Evolutionary conservation across 2,888 invertebrate species (phyloP).

Genomic region (Spatulosminthurus flaviceps): DNA sequence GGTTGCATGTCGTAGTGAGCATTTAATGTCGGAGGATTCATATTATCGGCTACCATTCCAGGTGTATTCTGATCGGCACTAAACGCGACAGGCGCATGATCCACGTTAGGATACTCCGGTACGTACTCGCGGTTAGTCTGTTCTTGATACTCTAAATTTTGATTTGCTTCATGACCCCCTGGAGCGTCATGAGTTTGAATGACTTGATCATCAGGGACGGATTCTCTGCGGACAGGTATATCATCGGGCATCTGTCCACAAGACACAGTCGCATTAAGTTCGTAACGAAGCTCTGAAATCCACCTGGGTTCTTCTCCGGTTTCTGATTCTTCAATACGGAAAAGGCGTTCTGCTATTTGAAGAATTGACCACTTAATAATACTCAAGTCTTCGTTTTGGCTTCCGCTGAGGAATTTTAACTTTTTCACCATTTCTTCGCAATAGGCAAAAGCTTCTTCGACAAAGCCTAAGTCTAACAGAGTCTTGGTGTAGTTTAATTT

Average conservation of each 20-base stretch:
- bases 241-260: constrained; percentile 13
- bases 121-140: background rate
- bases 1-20: background rate
- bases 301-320: constrained; percentile 32
- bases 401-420: constrained; percentile 42
- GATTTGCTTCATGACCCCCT: background rate
- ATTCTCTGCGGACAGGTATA: constrained; percentile 38
- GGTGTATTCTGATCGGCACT: no score
- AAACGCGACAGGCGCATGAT: no score
- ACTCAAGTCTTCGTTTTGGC: constrained; percentile 36
- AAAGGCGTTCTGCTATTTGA: constrained; percentile 57
- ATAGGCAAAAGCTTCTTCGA: constrained; percentile 84
- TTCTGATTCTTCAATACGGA: constrained; percentile 43
- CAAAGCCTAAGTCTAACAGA: constrained; percentile 79
- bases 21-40: background rate
- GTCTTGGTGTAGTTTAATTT: constrained; percentile 84
- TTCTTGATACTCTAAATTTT: background rate
- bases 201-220: constrained; percentile 16
- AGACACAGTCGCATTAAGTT: background rate
- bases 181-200: background rate
- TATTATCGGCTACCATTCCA: background rate
- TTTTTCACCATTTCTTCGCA: constrained; percentile 79
- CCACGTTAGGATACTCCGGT: no score
- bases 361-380: constrained; percentile 50
- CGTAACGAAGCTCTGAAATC: constrained; percentile 44